Conservation (phyloP, 2,113 vertebrate genomes). For the Pangasianodon gigas region DNA sequence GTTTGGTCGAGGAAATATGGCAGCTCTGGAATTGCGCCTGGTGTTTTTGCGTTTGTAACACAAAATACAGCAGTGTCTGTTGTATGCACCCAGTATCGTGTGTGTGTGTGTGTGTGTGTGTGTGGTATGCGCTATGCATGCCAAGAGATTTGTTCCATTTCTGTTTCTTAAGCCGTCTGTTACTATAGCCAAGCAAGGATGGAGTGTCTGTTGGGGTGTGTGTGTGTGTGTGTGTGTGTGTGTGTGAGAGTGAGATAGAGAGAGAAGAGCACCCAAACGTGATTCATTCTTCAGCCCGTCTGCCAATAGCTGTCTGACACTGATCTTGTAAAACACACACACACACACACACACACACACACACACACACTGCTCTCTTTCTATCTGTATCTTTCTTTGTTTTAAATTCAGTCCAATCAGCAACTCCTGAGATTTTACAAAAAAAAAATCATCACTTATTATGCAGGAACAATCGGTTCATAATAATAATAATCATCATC, state of each 20-base stretch:
- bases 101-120: not conserved
- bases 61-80: not conserved
- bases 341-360: constrained; percentile 12
- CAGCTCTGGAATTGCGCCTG: not conserved
- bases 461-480: not conserved
- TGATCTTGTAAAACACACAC: constrained; percentile 8
- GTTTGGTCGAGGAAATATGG: not conserved
- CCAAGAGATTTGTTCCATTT: constrained; percentile 13
- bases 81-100: not conserved
- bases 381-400: not conserved
- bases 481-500: not conserved
- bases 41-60: not conserved
- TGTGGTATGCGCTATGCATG: not conserved
- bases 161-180: constrained; percentile 1
- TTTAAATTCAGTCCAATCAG: not conserved
- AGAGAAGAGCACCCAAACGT: not conserved
- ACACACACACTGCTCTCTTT: not conserved
- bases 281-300: not conserved
- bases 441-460: not conserved
- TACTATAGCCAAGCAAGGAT: not conserved
- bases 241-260: constrained; percentile 13
- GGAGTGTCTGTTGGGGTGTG: not conserved
- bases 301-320: constrained; percentile 20
- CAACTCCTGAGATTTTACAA: not conserved
- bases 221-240: constrained; percentile 32